These are phyloP conservation scores for Caenorhabditis becei DNA, from an alignment of 2,888 invertebrate genomes.

Conservation along the genomic window DNA sequence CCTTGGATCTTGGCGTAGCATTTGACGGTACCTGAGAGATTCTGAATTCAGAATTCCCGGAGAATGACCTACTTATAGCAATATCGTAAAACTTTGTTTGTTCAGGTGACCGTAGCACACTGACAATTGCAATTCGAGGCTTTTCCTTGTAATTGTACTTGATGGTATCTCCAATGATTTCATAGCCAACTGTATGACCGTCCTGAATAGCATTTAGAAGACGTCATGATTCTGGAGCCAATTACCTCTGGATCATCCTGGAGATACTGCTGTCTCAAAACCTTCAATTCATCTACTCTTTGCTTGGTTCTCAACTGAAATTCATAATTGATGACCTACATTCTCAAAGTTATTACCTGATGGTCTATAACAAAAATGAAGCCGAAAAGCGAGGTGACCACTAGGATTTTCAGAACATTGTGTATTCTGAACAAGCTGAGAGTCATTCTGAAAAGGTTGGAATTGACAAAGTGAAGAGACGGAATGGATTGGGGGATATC, in stretches of 20 bases:
- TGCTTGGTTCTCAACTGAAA: constrained; percentile 37
- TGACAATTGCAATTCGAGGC: constrained; percentile 47
- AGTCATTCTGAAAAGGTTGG: constrained; percentile 30
- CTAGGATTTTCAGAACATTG: constrained; percentile 39
- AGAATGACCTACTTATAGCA: constrained; percentile 44
- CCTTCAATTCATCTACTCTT: constrained; percentile 30
- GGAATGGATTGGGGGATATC: constrained; percentile 12
- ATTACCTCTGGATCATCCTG: constrained; percentile 41
- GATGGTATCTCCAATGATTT: constrained; percentile 46
- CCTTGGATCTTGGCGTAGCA: constrained; percentile 61
- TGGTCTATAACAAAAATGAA: constrained; percentile 40
- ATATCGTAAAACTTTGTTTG: constrained; percentile 39
- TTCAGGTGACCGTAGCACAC: constrained; percentile 22
- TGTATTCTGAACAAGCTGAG: constrained; percentile 29
- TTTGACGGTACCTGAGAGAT: constrained; percentile 49
- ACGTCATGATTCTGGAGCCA: neutral
- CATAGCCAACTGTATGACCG: constrained; percentile 44
- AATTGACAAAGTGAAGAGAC: neutral
- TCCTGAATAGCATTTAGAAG: constrained; percentile 30
- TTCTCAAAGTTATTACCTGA: constrained; percentile 44
- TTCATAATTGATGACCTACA: no score
- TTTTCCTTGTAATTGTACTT: constrained; percentile 38
- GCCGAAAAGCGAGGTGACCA: constrained; percentile 18
- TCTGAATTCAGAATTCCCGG: neutral
- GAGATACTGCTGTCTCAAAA: constrained; percentile 28